Conservation (phyloP, 1,140 invertebrate genomes). For the Zaprionus ghesquierei region DNA sequence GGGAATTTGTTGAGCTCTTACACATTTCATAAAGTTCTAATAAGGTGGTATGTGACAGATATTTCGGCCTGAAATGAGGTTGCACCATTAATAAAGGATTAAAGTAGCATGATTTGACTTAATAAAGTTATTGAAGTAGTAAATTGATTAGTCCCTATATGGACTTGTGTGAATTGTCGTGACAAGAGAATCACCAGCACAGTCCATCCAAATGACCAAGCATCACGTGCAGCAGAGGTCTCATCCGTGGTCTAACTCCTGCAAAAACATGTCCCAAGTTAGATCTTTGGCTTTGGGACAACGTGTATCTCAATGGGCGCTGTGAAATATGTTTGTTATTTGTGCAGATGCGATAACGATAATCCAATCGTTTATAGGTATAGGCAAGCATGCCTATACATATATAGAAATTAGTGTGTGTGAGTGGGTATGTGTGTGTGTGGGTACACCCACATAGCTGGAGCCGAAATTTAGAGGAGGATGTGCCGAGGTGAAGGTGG, state of each 20-base stretch:
- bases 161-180: neutral
- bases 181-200: constrained; percentile 1
- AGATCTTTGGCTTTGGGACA: neutral
- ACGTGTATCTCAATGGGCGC: constrained; percentile 32
- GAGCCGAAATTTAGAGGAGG: neutral
- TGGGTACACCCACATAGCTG: constrained; percentile 56
- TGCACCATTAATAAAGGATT: too few relatives aligned
- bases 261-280: neutral
- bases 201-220: neutral
- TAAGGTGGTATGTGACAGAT: too few relatives aligned
- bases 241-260: neutral
- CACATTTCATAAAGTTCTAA: too few relatives aligned
- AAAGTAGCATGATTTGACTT: too few relatives aligned
- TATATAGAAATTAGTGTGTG: neutral
- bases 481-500: neutral
- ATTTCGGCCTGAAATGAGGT: too few relatives aligned
- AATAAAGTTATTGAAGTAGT: neutral
- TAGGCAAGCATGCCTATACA: neutral
- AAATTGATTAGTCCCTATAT: neutral
- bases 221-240: neutral
- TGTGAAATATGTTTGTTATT: constrained; percentile 64
- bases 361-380: constrained; percentile 46
- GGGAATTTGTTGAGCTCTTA: neutral
- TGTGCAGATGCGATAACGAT: constrained; percentile 68
- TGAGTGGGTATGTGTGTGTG: neutral